Evolutionary conservation across 2,888 invertebrate species (phyloP), one percentile per base, ranked within the genome.

Genomic region (Leptinotarsa rubiginosa): DNA sequence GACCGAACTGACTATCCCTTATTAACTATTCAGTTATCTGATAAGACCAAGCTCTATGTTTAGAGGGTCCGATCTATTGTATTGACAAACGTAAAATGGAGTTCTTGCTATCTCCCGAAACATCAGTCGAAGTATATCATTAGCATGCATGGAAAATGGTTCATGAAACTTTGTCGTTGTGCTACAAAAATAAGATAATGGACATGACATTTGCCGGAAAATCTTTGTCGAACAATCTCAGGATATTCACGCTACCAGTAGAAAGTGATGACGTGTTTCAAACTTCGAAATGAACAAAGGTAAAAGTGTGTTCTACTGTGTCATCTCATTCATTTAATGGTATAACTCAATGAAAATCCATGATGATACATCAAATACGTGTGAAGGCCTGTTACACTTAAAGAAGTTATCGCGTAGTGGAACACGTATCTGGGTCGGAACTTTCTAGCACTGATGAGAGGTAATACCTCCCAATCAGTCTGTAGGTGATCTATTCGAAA

Each of bases 21-120:
- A 79, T 79, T 78, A 79, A 79, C 75, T 73, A 79, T 79, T 79
- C 79, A 77, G 76, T 72, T 66, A 79, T 79, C 79, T 72, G 79
- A 79, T 79, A 79, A 79, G 74, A 52, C 54, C 66, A 41, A 68
- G 56, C 74, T 71, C 72, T 75, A 56, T 73, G 73, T 79, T 78
- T 79, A 75, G 74, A 75, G 77, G 76, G 78, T 74, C 71, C 74
- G 73, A 69, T 73, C 70, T 64, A 75, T 78, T 77, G 76, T 72
- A 75, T 75, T 77, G 76, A 76, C 76, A 76, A 72, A 75, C 70
- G 75, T 76, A 70, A 75, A 73, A 73, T 70, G 72, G 73, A 73
- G 66, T 62, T 69, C 75, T 75, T 73, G 50, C 47, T 70, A 75
- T 75, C 78, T 75, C 50, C 66, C 68, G 71, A 76, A 76, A 75